phyloP scores from a whole-genome alignment of 2,113 vertebrate species.

The Pseudonaja textilis region DNA sequence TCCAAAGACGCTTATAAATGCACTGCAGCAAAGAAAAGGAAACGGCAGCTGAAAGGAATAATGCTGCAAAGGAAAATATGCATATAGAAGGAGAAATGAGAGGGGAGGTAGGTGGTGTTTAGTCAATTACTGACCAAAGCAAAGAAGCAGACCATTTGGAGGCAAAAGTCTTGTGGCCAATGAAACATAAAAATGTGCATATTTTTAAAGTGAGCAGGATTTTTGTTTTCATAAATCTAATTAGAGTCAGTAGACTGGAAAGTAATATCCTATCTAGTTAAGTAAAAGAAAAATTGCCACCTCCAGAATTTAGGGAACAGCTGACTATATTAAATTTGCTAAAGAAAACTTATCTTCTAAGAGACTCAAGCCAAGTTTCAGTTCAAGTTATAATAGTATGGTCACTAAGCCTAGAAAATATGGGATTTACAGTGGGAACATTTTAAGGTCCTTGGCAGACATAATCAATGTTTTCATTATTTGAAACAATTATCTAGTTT shows the following conservation, averaged over 20 bases:
- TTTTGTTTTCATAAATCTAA: slow-evolving; percentile 61
- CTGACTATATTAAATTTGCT: slow-evolving; percentile 71
- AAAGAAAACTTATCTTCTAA: slow-evolving; percentile 68
- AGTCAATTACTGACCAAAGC: slow-evolving; percentile 46
- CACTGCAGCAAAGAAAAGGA: slow-evolving; percentile 24
- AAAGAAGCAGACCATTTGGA: slow-evolving; percentile 54
- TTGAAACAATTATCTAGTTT: slow-evolving; percentile 60
- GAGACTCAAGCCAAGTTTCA: slow-evolving; percentile 65
- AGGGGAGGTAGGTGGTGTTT: slow-evolving; percentile 51
- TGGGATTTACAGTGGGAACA: slow-evolving; percentile 69
- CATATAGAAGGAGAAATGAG: slow-evolving; percentile 49
- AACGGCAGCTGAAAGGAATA: slow-evolving; percentile 33
- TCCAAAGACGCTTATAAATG: slow-evolving; percentile 2
- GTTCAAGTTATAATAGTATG: slow-evolving; percentile 57
- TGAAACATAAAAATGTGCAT: slow-evolving; percentile 53
- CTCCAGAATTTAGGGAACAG: slow-evolving; percentile 66
- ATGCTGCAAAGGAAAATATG: slow-evolving; percentile 55
- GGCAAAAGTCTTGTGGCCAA: slow-evolving; percentile 57
- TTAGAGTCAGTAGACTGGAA: slow-evolving; percentile 62
- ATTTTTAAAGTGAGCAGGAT: slow-evolving; percentile 46
- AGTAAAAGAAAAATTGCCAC: slow-evolving; percentile 51
- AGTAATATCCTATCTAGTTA: slow-evolving; percentile 64
- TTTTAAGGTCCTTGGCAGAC: slow-evolving; percentile 65
- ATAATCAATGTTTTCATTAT: slow-evolving; percentile 55
- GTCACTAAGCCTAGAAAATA: slow-evolving; percentile 68